Evolutionary conservation across 2,113 vertebrate species (phyloP).

Genomic region (Megaleporinus macrocephalus): DNA sequence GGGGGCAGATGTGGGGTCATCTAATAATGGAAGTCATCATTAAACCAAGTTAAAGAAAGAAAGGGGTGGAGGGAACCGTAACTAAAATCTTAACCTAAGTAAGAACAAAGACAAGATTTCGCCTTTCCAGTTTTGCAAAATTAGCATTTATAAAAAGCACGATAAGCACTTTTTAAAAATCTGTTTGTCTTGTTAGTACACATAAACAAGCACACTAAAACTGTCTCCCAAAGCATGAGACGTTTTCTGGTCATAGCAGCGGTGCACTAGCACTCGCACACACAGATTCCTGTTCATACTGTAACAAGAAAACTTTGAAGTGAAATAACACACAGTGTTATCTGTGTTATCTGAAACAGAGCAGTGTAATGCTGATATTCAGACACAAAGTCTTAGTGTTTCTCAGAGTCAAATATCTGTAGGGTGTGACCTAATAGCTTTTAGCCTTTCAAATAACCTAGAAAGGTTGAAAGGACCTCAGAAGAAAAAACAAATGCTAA

Average conservation of each 20-base stretch:
- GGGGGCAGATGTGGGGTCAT: too few relatives aligned
- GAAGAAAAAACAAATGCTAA: slow-evolving; percentile 7
- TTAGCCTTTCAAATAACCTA: background rate
- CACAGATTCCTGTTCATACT: background rate
- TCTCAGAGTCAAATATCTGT: background rate
- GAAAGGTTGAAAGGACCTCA: background rate
- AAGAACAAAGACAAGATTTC: too few relatives aligned
- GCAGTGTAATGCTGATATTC: background rate
- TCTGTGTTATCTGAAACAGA: background rate
- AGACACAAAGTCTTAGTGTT: background rate
- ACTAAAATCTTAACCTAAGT: too few relatives aligned
- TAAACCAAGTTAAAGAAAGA: too few relatives aligned
- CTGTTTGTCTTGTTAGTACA: background rate
- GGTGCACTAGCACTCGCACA: background rate
- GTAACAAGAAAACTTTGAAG: background rate
- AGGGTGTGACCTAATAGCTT: background rate
- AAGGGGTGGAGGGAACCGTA: too few relatives aligned
- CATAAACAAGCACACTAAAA: background rate
- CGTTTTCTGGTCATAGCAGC: too few relatives aligned
- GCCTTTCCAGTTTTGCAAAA: too few relatives aligned
- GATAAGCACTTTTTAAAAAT: too few relatives aligned
- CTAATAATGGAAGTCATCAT: too few relatives aligned
- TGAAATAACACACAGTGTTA: background rate
- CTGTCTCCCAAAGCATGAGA: background rate
- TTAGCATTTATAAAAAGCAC: too few relatives aligned